These are phyloP conservation scores for Heliocidaris erythrogramma DNA, from an alignment of 35 echinoderm and acorn worm species.

Conservation along the genomic window DNA sequence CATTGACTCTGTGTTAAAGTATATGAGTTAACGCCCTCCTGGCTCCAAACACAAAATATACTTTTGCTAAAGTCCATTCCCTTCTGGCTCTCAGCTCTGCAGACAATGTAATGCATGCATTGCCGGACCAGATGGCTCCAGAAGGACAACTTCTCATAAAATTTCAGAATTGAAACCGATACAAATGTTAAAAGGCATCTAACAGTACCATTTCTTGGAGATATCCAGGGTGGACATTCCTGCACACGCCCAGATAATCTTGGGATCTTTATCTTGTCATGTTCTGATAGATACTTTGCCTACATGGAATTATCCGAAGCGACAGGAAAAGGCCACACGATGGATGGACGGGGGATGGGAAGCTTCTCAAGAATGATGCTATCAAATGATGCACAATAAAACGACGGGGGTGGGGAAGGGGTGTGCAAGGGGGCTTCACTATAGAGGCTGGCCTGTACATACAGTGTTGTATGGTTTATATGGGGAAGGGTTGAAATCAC, in stretches of 20 bases:
- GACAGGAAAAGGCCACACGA: background rate
- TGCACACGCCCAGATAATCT: conserved; percentile 7
- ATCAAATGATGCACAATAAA: background rate
- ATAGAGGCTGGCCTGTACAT: background rate
- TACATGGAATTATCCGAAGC: conserved; percentile 32
- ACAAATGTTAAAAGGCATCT: background rate
- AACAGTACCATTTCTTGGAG: background rate
- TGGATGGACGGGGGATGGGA: background rate
- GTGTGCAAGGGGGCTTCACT: background rate
- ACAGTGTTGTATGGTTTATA: no score
- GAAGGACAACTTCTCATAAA: no score
- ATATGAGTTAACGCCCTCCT: no score
- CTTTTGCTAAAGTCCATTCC: no score
- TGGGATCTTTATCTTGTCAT: conserved; percentile 36
- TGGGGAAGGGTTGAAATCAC: no score
- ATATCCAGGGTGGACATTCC: conserved; percentile 26
- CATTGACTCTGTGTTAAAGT: no score
- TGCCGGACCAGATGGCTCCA: background rate
- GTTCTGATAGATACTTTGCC: background rate
- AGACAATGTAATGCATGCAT: background rate
- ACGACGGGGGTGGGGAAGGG: background rate
- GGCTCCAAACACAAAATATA: no score
- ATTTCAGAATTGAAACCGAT: no score
- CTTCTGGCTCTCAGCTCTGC: no score
- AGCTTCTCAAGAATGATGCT: background rate